Evolutionary conservation across 2,888 invertebrate genomes (phyloP).

Genomic region (Nephrotoma flavescens): DNA sequence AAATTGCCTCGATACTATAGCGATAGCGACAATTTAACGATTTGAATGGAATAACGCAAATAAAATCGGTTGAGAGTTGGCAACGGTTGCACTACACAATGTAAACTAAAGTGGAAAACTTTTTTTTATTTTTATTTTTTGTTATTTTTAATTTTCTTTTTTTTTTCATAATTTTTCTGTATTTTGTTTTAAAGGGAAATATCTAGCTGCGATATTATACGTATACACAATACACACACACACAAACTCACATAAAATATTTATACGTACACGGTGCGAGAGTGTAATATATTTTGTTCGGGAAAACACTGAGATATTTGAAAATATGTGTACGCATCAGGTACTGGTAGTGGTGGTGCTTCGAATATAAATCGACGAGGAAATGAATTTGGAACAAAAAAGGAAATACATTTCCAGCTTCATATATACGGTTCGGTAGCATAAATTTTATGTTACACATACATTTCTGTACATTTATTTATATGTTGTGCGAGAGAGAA

Average conservation of each 20-base stretch:
- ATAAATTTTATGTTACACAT: not conserved
- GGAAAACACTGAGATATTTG: not conserved
- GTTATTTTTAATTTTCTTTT: not conserved
- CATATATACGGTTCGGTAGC: not conserved
- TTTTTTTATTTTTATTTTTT: not conserved
- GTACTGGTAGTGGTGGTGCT: not conserved
- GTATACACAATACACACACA: not conserved
- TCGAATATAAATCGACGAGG: not conserved
- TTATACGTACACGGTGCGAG: not conserved
- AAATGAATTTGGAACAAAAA: not conserved
- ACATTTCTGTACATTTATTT: not conserved
- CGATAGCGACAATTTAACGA: not conserved
- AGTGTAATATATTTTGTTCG: not conserved
- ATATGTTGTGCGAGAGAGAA: not conserved
- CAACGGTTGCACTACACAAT: not conserved
- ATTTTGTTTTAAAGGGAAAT: not conserved
- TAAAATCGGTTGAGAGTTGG: not conserved
- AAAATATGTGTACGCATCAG: not conserved
- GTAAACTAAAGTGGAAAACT: not conserved
- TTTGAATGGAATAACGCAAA: not conserved
- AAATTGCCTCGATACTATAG: not conserved
- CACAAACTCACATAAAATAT: not conserved
- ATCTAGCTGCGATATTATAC: not conserved
- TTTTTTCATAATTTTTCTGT: not conserved
- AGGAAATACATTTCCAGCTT: not conserved